These are phyloP conservation scores for Metacarcinus magister DNA, from an alignment of 2,888 invertebrate genomes.

Conservation along the genomic window DNA sequence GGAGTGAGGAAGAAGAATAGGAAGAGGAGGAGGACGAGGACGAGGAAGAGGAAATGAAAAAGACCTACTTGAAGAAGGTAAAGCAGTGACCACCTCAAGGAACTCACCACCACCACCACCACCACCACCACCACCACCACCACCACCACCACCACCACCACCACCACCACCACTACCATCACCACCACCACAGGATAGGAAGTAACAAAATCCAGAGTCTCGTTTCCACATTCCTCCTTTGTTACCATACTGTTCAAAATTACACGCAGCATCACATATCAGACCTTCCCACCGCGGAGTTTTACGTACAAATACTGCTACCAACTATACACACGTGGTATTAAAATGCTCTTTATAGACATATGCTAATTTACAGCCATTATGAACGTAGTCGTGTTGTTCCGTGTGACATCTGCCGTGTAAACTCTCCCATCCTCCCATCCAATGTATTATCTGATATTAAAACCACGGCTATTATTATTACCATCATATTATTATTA, in stretches of 20 bases:
- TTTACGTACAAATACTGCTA: background rate
- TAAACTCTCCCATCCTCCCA: background rate
- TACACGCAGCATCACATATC: background rate
- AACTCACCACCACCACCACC: background rate
- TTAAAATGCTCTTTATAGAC: background rate
- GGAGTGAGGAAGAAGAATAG: background rate
- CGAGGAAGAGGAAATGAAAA: background rate
- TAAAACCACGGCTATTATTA: background rate
- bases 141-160: background rate
- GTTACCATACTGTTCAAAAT: background rate
- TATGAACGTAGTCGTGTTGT: constrained; percentile 7
- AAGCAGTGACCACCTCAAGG: background rate
- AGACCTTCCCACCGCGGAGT: background rate
- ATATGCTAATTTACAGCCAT: background rate
- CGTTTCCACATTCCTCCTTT: background rate
- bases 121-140: background rate
- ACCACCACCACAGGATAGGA: background rate
- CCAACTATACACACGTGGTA: background rate
- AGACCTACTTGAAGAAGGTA: too few relatives aligned
- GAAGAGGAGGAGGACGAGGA: background rate
- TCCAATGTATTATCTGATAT: background rate
- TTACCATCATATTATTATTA: background rate
- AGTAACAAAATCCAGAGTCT: background rate
- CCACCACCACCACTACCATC: background rate
- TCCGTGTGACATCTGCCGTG: background rate